A percentile compares a stretch with the other conserved stretches of the same genome.
Conservation (phyloP, 2,797 vertebrate species). For the Pagetopsis macropterus region DNA sequence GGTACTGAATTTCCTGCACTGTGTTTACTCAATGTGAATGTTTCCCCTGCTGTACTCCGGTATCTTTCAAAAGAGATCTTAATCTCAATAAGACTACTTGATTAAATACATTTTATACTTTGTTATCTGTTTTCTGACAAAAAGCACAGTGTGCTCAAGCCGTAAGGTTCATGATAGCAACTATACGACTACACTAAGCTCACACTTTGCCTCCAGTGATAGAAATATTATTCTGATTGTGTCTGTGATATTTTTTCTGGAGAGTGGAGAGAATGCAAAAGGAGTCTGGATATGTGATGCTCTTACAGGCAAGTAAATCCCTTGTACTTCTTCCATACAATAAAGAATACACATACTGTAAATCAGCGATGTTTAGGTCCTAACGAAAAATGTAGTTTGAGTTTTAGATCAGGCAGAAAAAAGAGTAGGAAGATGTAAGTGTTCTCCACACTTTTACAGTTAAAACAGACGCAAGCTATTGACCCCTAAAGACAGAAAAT, state of each 20-base stretch:
- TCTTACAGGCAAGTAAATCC: neutral
- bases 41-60: neutral
- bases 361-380: neutral
- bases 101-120: conserved; percentile 14
- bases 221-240: neutral
- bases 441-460: neutral
- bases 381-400: neutral
- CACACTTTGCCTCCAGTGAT: conserved; percentile 5
- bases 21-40: neutral
- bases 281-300: neutral
- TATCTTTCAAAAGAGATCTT: conserved; percentile 1
- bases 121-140: neutral
- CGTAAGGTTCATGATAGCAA: neutral
- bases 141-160: neutral
- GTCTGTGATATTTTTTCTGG: neutral
- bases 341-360: neutral
- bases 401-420: neutral
- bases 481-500: conserved; percentile 24
- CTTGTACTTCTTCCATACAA: neutral
- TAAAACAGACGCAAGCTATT: conserved; percentile 9
- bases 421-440: neutral
- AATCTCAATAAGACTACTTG: conserved; percentile 8
- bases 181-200: neutral
- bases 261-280: neutral
- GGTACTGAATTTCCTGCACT: neutral